Conservation (phyloP, 1,140 invertebrate genomes). For the Drosophila pruinosa region DNA sequence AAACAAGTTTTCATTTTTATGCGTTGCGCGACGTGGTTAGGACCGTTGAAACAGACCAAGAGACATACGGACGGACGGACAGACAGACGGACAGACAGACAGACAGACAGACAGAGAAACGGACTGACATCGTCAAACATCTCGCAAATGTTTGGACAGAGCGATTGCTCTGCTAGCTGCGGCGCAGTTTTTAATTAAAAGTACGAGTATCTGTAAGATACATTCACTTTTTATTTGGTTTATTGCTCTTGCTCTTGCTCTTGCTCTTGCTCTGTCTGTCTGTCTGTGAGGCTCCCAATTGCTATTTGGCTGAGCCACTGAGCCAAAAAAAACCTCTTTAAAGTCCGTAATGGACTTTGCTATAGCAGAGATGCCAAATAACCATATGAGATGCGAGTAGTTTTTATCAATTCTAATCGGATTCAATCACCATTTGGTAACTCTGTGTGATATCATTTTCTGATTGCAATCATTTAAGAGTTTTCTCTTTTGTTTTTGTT, state of each 20-base stretch:
- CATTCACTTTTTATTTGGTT: slow-evolving; percentile 55
- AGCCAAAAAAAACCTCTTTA: not conserved
- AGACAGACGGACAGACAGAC: not conserved
- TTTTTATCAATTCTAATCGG: not conserved
- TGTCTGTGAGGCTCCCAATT: slow-evolving; percentile 11
- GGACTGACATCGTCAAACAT: slow-evolving; percentile 65
- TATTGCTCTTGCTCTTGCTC: too few species aligned
- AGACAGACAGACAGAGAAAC: not conserved
- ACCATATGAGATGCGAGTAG: slow-evolving; percentile 5
- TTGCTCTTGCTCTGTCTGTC: too few species aligned
- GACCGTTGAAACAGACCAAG: slow-evolving; percentile 11
- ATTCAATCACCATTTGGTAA: not conserved
- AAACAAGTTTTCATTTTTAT: slow-evolving; percentile 70
- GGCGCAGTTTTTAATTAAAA: slow-evolving; percentile 39
- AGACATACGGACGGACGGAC: not conserved
- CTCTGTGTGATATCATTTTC: slow-evolving; percentile 5
- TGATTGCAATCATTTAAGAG: not conserved
- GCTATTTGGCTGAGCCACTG: slow-evolving; percentile 1
- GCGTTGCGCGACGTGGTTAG: slow-evolving; percentile 32
- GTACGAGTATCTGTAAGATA: slow-evolving; percentile 49
- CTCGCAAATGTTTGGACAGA: slow-evolving; percentile 55
- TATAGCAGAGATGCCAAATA: slow-evolving; percentile 5
- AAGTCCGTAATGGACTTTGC: slow-evolving; percentile 11
- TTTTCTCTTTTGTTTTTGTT: not conserved
- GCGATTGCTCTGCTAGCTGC: slow-evolving; percentile 33